Evolutionary conservation across 53 echinoderm and acorn worm species (phyloP), one percentile per base, ranked within the genome.

Genomic region (Arbacia lixula): DNA sequence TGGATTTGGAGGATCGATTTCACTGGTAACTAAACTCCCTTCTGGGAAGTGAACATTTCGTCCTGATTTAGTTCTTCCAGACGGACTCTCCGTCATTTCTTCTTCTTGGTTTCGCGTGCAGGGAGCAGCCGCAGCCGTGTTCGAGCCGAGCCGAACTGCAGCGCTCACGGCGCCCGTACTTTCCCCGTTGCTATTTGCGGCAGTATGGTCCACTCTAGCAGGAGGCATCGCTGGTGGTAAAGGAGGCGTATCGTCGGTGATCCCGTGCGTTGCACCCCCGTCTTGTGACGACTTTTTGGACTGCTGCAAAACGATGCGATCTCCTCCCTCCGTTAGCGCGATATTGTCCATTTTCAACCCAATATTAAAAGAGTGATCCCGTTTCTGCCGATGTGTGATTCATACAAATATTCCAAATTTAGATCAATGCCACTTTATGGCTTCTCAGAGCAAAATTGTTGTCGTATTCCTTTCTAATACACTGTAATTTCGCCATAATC

Each of bases 1-100:
- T 33, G 82, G 82, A 63, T 81, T 81, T 12, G 82, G 82, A n/a
- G 82, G 82, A 17, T 81, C 82, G 30, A 41, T 17, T 38, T 62
- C 82, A 26, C 46, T 41, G 5, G 29, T 81, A 81, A 61, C 82
- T 19, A 61, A 29, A 63, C 50, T 64, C 64, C 82, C 82, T 81
- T 61, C 82, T 17, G 82, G 82, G 63, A 81, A 81, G 16, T 43
- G 20, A 9, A 81, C 82, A n/a, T 64, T 81, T 32, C 60, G 36
- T 10, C 77, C 77, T 9, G 54, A 31, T 1, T 53, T 53, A 9
- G 36, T 77, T 39, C 55, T 24, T 5, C 39, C 57, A 11, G 58
- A 28, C 6, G 31, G 74, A 74, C 53, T 74, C 51, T 3, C 54
- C 5, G 53, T 74, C 1, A 36, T 36, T 20, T 36, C 55, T 34